Evolutionary conservation across 2,888 invertebrate species (phyloP).

Genomic region (Pheosia tremula): DNA sequence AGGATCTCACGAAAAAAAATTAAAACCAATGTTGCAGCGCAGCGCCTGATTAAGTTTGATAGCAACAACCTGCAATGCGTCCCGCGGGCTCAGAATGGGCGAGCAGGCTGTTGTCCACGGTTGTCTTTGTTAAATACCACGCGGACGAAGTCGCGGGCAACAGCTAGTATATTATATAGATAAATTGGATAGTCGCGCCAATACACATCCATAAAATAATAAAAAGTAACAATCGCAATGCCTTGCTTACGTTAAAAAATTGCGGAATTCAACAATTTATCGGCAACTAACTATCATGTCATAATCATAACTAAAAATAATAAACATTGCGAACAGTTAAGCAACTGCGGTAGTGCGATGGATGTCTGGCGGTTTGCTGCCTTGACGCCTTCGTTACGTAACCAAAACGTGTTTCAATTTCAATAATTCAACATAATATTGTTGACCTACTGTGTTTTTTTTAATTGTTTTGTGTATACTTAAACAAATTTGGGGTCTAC

Average conservation of each 20-base stretch:
- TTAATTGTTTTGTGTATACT: slow-evolving; percentile 1
- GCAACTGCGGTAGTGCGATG: slow-evolving; percentile 11
- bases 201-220: neutral
- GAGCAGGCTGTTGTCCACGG: too few relatives aligned
- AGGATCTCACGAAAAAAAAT: too few relatives aligned
- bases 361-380: slow-evolving; percentile 6
- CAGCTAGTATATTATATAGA: too few relatives aligned
- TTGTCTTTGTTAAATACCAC: too few relatives aligned
- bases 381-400: slow-evolving; percentile 16
- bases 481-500: neutral
- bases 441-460: slow-evolving; percentile 3
- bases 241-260: neutral
- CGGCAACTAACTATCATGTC: neutral
- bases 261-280: neutral
- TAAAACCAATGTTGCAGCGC: too few relatives aligned
- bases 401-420: slow-evolving; percentile 39
- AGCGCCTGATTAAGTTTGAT: too few relatives aligned
- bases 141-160: too few relatives aligned
- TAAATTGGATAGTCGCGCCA: neutral
- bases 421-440: slow-evolving; percentile 23
- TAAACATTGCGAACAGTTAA: slow-evolving; percentile 10
- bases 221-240: neutral
- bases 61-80: too few relatives aligned
- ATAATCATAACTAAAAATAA: slow-evolving; percentile 1
- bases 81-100: too few relatives aligned